A percentile compares a stretch with the other conserved stretches of the same genome.
Conservation (phyloP, 64 coral and sea anemone genomes). For the Orbicella faveolata region DNA sequence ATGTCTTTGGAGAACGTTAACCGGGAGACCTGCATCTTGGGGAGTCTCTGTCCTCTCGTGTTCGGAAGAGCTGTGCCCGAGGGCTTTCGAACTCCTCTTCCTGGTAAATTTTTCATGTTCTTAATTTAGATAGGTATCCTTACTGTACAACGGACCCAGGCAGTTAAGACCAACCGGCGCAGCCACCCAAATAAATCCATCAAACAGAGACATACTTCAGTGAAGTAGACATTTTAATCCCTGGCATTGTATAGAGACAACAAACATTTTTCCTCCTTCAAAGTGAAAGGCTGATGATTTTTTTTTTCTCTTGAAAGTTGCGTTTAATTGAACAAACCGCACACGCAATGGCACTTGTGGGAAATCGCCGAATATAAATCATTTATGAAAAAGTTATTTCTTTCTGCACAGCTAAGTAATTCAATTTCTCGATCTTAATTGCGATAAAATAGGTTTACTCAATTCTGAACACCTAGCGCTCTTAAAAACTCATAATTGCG, state of each 20-base stretch:
- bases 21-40: constrained; percentile 63
- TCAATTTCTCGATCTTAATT: constrained; percentile 47
- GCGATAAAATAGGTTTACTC: constrained; percentile 22
- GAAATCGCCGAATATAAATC: constrained; percentile 14
- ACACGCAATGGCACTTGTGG: background rate
- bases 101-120: constrained; percentile 66
- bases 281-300: background rate
- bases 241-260: background rate
- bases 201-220: background rate
- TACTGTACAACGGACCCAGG: background rate
- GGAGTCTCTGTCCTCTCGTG: constrained; percentile 68
- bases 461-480: background rate
- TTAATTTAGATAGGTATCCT: constrained; percentile 2
- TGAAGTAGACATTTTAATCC: background rate
- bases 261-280: background rate
- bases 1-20: constrained; percentile 34
- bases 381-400: constrained; percentile 44
- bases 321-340: constrained; percentile 29
- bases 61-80: constrained; percentile 16
- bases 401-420: constrained; percentile 35
- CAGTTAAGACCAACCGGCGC: background rate
- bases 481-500: background rate
- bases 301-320: constrained; percentile 31
- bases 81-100: constrained; percentile 8
- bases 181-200: background rate